A percentile compares a stretch with the other conserved stretches of the same genome.
Evolutionary conservation across 2,888 invertebrate genomes (phyloP).

Genomic region (Hermaeophaga mercurialis): DNA sequence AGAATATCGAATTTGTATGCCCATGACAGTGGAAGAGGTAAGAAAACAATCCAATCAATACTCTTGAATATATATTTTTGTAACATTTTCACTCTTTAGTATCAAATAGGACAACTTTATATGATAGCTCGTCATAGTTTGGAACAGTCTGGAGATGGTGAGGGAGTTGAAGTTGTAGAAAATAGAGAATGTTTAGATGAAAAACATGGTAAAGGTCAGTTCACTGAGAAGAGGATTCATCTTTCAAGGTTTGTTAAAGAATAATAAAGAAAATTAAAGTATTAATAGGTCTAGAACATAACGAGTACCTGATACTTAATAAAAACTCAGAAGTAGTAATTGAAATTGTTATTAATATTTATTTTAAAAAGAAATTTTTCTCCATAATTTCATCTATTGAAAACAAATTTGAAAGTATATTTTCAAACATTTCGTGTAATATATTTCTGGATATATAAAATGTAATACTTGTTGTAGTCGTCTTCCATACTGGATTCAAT

Average conservation of each 20-base stretch:
- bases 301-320: too few relatives aligned
- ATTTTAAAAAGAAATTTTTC: too few relatives aligned
- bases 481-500: slow-evolving; percentile 88
- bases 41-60: slow-evolving; percentile 38
- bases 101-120: slow-evolving; percentile 88
- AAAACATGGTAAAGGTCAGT: slow-evolving; percentile 82
- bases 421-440: too few relatives aligned
- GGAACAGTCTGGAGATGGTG: slow-evolving; percentile 87
- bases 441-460: too few relatives aligned
- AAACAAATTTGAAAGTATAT: too few relatives aligned
- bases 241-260: slow-evolving; percentile 74
- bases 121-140: slow-evolving; percentile 94
- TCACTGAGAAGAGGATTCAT: slow-evolving; percentile 89
- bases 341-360: slow-evolving; percentile 20
- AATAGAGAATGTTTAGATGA: slow-evolving; percentile 81
- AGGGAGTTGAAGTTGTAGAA: slow-evolving; percentile 89
- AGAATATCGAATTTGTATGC: slow-evolving; percentile 93
- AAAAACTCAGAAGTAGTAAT: too few relatives aligned
- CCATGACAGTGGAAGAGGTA: slow-evolving; percentile 90
- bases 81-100: slow-evolving; percentile 63
- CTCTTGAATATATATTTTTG: slow-evolving; percentile 13
- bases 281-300: too few relatives aligned
- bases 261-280: too few relatives aligned
- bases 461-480: slow-evolving; percentile 68
- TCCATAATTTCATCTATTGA: too few relatives aligned